Base-by-base conservation (phyloP, 1,140 invertebrate species). In the Oedothorax gibbosus region DNA sequence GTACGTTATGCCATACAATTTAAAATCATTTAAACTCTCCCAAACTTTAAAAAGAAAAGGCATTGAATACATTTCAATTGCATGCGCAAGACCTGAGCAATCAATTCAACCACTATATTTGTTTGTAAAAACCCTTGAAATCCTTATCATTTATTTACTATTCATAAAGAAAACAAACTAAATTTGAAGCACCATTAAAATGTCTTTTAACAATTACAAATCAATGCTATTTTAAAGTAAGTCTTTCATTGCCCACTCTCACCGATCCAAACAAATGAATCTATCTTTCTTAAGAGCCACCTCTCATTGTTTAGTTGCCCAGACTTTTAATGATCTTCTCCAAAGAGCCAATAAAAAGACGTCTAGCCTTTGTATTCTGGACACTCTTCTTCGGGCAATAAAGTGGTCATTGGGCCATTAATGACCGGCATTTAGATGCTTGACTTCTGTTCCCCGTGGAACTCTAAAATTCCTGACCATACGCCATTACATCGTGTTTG, bases 351-450 rank as follows among this genome's bases (percentile, higher is more conserved):
- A 83, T 83, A 83, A 83, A 83, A 81, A 83, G 65, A 49, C 20
- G 15, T 51, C 35, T 69, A 75, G 20, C 49, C 71, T 83, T 83
- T 68, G 81, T 83, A 83, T 83, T 83, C 81, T 14, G 49, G 75
- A 57, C 81, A 83, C 72, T 83, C 71, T 75, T 83, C 56, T 62
- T 66, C 49, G 60, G 54, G 72, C 81, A 83, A 66, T 83, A 83
- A 83, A 83, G 81, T 83, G 71, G 81, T 71, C 81, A 76, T 83
- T 76, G 71, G 81, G 49, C 81, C 71, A 65, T 82, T 82, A 82
- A 82, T 82, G 79, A 60, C 79, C 50, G 75, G 81, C 81, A 83
- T 83, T 83, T 83, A 66, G 81, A 83, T 83, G 81, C 62, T 62
- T 76, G 65, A 62, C 51, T 75, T 62, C 68, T 15, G 15, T 53